A percentile compares a stretch with the other conserved stretches of the same genome.
Evolutionary conservation across 2,888 invertebrate species (phyloP).

Genomic region (Rhodophaea formosa): DNA sequence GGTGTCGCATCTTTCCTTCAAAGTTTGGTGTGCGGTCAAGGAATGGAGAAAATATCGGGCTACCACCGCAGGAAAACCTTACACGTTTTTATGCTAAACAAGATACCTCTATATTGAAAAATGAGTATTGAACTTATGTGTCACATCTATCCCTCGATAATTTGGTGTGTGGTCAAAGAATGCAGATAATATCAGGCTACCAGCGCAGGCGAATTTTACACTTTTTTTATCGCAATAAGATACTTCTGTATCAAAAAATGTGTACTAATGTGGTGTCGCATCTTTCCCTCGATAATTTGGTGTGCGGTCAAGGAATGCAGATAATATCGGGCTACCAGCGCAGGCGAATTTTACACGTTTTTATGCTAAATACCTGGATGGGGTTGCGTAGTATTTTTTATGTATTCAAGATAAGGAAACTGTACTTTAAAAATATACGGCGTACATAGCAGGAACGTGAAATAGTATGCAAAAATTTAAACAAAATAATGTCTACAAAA

Average conservation of each 20-base stretch:
- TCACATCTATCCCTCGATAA: neutral
- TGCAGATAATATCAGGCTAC: conserved; percentile 15
- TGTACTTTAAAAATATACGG: too few relatives aligned
- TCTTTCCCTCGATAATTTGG: neutral
- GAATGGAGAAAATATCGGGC: too few relatives aligned
- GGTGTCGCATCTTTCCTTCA: too few relatives aligned
- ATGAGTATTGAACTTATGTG: neutral
- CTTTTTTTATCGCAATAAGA: too few relatives aligned
- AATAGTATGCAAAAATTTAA: too few relatives aligned
- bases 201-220: neutral
- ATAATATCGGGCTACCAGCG: conserved; percentile 10
- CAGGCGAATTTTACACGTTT: conserved; percentile 17
- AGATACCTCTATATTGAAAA: too few relatives aligned
- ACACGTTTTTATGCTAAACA: too few relatives aligned
- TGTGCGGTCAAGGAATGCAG: conserved; percentile 12
- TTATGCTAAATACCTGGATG: conserved; percentile 4
- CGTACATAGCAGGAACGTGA: too few relatives aligned
- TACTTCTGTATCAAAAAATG: too few relatives aligned
- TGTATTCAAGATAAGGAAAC: neutral
- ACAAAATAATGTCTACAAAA: too few relatives aligned
- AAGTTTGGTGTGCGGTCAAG: too few relatives aligned
- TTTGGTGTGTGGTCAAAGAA: conserved; percentile 1
- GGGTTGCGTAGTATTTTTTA: neutral
- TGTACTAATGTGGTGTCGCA: neutral
- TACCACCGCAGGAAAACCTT: too few relatives aligned